Evolutionary conservation across 2,888 invertebrate genomes (phyloP), one percentile per base, ranked within the genome.

Genomic region (Platypus cylindrus): DNA sequence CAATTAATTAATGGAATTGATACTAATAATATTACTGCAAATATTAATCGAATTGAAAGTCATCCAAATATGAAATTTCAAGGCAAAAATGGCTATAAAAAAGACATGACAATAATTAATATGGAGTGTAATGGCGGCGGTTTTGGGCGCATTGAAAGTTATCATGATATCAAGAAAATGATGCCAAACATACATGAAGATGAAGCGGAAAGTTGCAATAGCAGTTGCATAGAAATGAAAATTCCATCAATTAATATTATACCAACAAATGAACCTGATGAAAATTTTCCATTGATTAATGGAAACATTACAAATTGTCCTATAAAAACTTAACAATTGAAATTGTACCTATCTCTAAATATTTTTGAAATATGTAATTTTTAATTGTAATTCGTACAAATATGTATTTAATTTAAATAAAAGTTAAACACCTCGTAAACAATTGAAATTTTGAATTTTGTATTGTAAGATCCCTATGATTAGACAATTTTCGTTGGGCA

Each of bases 211-310:
- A 41, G 41, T 35, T 38, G 40, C 28, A 16, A 36, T 15, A 39
- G 37, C 14, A 39, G 38, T 25, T 43, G 35, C 26, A 30, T 43
- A 17, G 43, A 43, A 32, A 72, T 72, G 48, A 68, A 68, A 45
- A 68, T 54, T 25, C 58, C 60, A 20, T 53, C 57, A 8, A 62
- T 59, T 35, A 64, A 65, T 20, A 63, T 65, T 43, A 63, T 64
- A 30, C 61, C 64, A 13, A 63, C 58, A 43, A 63, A 62, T 12
- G 54, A 54, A 7, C 62, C 64, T 2, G 63, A 64, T 15, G 57
- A 45, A 54, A 43, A 41, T 4, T 36, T 45, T 15, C 49, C 48
- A 11, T 35, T 52, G 8, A 40, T 45, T 9, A 51, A 49, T 38
- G 52, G 51, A 2, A 29, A 17, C 5, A 24, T 33, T 9, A 32